Conservation (phyloP, 2,797 vertebrate genomes). For the Mareca strepera region DNA sequence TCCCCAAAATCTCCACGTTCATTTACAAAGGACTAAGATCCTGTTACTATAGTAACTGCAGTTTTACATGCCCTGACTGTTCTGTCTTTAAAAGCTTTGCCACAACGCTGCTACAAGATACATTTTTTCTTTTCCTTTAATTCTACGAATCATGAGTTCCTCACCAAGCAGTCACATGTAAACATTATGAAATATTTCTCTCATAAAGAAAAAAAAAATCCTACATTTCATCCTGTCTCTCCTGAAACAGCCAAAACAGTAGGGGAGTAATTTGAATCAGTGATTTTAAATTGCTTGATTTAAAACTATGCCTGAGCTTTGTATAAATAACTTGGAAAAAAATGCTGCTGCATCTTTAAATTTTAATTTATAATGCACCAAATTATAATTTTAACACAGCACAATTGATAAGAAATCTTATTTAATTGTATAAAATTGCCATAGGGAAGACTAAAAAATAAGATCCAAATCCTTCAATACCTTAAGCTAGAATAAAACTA, state of each 20-base stretch:
- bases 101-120: neutral
- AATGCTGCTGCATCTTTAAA: neutral
- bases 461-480: neutral
- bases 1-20: conserved; percentile 32
- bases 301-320: neutral
- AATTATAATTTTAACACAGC: neutral
- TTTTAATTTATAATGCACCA: neutral
- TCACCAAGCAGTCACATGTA: neutral
- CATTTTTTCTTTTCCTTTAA: conserved; percentile 9
- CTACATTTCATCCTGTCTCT: neutral
- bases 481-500: neutral
- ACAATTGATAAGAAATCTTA: neutral
- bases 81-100: conserved; percentile 46
- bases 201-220: neutral
- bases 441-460: neutral
- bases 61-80: conserved; percentile 33
- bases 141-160: neutral
- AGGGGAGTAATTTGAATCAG: neutral
- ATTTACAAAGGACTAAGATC: conserved; percentile 41
- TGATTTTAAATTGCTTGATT: conserved; percentile 16
- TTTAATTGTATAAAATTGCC: neutral
- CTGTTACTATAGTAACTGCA: conserved; percentile 66
- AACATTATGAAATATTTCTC: conserved; percentile 11
- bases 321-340: neutral
- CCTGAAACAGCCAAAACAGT: neutral